Percentiles rank a stretch among this genome's conserved stretches.
These are phyloP conservation scores for Engraulis encrasicolus DNA, from an alignment of 2,113 vertebrate genomes.

Conservation along the genomic window DNA sequence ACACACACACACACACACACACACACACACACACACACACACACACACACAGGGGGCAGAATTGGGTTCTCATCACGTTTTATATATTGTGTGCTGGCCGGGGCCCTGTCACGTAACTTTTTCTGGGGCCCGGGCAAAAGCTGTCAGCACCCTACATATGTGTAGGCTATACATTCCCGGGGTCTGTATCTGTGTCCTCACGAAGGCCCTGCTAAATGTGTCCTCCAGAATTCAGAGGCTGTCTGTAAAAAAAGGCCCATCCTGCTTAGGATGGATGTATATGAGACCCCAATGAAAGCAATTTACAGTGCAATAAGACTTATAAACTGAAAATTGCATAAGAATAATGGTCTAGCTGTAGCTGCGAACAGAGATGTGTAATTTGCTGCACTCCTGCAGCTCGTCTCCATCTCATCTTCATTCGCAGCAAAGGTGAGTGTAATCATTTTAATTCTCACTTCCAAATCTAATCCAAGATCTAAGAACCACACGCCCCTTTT, in stretches of 20 bases:
- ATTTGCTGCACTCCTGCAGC: background rate
- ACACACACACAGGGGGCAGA: too few species aligned
- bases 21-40: too few species aligned
- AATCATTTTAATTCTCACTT: background rate
- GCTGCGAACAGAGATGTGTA: background rate
- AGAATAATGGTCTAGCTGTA: background rate
- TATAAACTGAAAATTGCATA: background rate
- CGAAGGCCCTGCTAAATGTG: background rate
- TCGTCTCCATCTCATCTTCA: conserved; percentile 4
- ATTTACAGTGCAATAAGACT: background rate
- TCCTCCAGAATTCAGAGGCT: background rate
- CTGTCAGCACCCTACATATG: background rate
- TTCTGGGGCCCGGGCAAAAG: background rate
- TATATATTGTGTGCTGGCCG: too few species aligned
- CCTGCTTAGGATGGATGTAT: background rate
- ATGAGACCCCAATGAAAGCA: background rate
- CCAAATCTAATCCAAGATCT: background rate
- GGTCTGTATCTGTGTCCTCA: background rate
- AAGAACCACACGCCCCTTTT: too few species aligned
- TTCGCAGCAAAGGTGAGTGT: background rate
- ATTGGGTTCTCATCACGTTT: too few species aligned
- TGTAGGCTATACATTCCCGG: background rate
- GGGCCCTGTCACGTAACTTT: background rate
- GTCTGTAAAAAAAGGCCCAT: background rate
- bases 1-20: too few species aligned